Evolutionary conservation across 2,113 vertebrate genomes (phyloP).

Genomic region (Corythornis cristatus): DNA sequence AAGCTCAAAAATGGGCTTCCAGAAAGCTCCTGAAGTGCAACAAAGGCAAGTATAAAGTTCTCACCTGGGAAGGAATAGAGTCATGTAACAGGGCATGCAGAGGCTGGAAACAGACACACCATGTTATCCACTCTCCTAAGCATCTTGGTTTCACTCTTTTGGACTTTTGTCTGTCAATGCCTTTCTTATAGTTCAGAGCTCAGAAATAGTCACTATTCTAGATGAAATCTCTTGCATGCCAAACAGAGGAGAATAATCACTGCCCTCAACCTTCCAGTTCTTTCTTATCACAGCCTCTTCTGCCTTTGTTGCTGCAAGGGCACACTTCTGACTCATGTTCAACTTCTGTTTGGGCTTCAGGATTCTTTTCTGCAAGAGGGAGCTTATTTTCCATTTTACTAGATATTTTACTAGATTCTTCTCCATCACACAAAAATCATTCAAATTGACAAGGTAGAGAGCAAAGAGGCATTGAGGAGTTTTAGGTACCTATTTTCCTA

Average conservation of each 20-base stretch:
- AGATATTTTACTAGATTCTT: not conserved
- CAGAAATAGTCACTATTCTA: not conserved
- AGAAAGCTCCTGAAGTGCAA: not conserved
- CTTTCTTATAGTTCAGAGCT: not conserved
- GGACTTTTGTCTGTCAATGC: not conserved
- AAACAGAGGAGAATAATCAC: not conserved
- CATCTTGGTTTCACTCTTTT: not conserved
- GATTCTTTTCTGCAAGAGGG: not conserved
- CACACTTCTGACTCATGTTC: not conserved
- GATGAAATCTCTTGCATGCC: not conserved
- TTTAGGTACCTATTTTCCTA: not conserved
- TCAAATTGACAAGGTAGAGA: not conserved
- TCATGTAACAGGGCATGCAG: not conserved
- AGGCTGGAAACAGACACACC: not conserved
- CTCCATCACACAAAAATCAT: not conserved
- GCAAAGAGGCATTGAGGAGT: not conserved
- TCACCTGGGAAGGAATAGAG: not conserved
- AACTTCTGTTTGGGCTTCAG: not conserved
- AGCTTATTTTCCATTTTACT: not conserved
- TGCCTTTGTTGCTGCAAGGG: not conserved
- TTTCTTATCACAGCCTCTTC: accelerated
- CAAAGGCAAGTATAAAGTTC: not conserved
- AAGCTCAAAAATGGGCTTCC: not conserved
- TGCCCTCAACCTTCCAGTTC: not conserved
- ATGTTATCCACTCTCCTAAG: not conserved